These are phyloP conservation scores for Belgica antarctica DNA, from an alignment of 2,888 invertebrate genomes.

Conservation along the genomic window DNA sequence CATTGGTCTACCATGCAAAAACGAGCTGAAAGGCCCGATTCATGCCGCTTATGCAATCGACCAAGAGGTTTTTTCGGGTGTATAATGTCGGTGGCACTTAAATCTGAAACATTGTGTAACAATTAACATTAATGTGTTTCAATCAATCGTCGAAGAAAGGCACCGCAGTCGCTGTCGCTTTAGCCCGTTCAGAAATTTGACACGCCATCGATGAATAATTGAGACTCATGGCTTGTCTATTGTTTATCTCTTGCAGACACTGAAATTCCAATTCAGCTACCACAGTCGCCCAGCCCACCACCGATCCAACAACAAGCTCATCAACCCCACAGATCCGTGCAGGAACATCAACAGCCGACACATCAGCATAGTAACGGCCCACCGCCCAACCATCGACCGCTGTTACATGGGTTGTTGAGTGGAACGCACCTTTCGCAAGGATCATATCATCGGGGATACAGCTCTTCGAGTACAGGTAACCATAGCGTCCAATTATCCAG, in stretches of 20 bases:
- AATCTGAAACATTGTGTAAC: background rate
- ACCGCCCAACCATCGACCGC: constrained; percentile 51
- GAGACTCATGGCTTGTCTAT: background rate
- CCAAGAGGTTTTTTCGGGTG: background rate
- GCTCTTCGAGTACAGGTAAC: constrained; percentile 56
- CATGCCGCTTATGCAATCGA: background rate
- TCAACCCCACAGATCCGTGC: constrained; percentile 49
- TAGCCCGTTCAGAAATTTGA: background rate
- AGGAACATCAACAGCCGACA: constrained; percentile 50
- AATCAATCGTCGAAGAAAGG: too few relatives aligned
- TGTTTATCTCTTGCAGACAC: constrained; percentile 51
- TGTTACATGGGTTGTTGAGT: constrained; percentile 54
- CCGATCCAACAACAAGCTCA: constrained; percentile 50
- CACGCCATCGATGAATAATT: background rate
- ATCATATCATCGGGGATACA: constrained; percentile 55
- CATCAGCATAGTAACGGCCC: constrained; percentile 46
- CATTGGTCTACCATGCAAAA: background rate
- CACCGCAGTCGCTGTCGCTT: too few relatives aligned
- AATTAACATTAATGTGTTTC: background rate
- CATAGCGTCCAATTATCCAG: constrained; percentile 32
- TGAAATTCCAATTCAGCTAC: constrained; percentile 54
- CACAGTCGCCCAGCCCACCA: constrained; percentile 55
- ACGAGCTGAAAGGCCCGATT: too few relatives aligned
- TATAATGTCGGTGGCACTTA: background rate
- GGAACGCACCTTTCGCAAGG: constrained; percentile 55